A percentile compares a stretch with the other conserved stretches of the same genome.
phyloP scores from a whole-genome alignment of 64 coral and sea anemone genomes.

The Cladopsammia gracilis region DNA sequence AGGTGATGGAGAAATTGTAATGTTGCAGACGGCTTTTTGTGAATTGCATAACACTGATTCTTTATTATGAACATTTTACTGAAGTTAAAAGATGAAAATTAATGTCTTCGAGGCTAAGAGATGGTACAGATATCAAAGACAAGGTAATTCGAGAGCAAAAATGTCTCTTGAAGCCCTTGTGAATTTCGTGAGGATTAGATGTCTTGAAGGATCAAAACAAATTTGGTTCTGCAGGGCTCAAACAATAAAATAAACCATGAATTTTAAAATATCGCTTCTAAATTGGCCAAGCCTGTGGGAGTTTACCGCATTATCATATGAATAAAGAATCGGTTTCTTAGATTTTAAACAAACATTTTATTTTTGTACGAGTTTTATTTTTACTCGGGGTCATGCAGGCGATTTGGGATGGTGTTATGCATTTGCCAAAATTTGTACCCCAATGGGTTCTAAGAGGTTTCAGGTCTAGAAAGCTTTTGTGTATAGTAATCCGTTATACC shows the following conservation, averaged over 20 bases:
- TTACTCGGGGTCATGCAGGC: background rate
- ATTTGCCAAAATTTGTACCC: no score
- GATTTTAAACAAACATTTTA: conserved; percentile 48
- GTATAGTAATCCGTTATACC: no score
- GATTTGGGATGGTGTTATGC: background rate
- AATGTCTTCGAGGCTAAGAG: background rate
- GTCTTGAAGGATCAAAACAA: conserved; percentile 56
- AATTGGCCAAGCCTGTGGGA: conserved; percentile 73
- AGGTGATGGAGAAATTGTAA: background rate
- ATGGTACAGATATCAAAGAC: no score
- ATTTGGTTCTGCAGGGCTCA: conserved; percentile 56
- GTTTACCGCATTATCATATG: conserved; percentile 80
- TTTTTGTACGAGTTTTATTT: no score
- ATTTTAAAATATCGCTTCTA: conserved; percentile 90
- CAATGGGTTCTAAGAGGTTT: no score
- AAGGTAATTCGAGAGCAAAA: background rate
- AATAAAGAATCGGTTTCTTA: conserved; percentile 59
- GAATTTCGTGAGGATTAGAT: conserved; percentile 28
- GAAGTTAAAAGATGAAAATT: background rate
- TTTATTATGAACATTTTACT: conserved; percentile 19
- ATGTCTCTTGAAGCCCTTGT: background rate
- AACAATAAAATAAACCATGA: conserved; percentile 81
- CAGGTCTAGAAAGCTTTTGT: no score
- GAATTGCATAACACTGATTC: conserved; percentile 7
- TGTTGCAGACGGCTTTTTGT: background rate